Conservation (phyloP, 2,113 vertebrate genomes). For the Corythornis cristatus region DNA sequence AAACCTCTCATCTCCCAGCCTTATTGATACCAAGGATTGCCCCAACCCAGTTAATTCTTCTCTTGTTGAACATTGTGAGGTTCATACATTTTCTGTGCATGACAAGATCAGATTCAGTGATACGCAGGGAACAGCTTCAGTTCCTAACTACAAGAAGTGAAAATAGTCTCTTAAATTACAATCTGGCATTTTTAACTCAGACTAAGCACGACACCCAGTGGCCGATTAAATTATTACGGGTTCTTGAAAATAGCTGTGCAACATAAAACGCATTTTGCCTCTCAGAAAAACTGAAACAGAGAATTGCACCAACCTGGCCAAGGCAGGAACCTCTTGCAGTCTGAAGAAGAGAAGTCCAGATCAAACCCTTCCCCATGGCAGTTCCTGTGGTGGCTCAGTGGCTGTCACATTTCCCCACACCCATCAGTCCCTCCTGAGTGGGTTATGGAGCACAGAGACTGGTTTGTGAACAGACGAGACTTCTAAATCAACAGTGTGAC, state of each 20-base stretch:
- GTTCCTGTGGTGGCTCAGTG: not conserved
- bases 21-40: not conserved
- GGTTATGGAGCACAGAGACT: accelerated
- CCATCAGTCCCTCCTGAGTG: accelerated
- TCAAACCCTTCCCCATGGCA: accelerated
- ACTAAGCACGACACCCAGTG: constrained; percentile 10
- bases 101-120: not conserved
- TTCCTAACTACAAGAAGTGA: not conserved
- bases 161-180: not conserved
- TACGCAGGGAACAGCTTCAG: not conserved
- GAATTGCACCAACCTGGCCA: accelerated
- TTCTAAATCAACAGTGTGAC: not conserved
- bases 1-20: not conserved
- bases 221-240: not conserved
- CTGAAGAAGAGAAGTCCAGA: not conserved
- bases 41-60: not conserved
- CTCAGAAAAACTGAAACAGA: not conserved
- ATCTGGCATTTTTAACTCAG: not conserved
- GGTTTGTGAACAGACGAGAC: not conserved
- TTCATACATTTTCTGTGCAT: not conserved
- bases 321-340: not conserved
- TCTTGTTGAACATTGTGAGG: not conserved
- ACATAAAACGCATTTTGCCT: accelerated
- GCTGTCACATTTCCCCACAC: accelerated
- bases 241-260: not conserved